These are phyloP conservation scores for Heloderma charlesbogerti DNA, from an alignment of 2,113 vertebrate genomes.

Conservation along the genomic window DNA sequence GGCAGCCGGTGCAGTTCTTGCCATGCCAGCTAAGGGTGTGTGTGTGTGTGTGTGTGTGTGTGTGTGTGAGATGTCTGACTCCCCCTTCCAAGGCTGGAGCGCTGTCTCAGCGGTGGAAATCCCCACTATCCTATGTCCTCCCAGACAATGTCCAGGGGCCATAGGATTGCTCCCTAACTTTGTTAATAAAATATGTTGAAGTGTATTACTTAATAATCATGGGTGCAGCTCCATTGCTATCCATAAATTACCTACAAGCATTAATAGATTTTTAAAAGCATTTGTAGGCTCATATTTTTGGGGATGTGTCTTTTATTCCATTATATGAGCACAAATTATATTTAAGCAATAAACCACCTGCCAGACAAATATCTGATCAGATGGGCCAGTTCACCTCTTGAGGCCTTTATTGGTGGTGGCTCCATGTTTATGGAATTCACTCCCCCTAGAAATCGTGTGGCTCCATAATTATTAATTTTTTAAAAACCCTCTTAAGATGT, in stretches of 20 bases:
- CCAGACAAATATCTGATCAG: conserved; percentile 36
- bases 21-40: too few relatives aligned
- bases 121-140: too few relatives aligned
- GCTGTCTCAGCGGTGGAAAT: too few relatives aligned
- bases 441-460: too few relatives aligned
- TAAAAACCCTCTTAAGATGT: too few relatives aligned
- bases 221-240: not conserved
- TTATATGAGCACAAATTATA: conserved; percentile 39
- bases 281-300: conserved; percentile 22
- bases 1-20: too few relatives aligned
- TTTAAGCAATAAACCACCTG: conserved; percentile 54
- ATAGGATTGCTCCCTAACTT: too few relatives aligned
- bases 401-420: not conserved
- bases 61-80: too few relatives aligned
- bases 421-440: not conserved
- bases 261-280: conserved; percentile 48
- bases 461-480: too few relatives aligned
- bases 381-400: not conserved
- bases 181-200: not conserved
- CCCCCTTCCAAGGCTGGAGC: too few relatives aligned
- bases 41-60: too few relatives aligned
- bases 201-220: not conserved
- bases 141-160: too few relatives aligned
- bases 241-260: conserved; percentile 36
- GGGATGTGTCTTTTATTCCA: conserved; percentile 54